Conservation (phyloP, 2,888 invertebrate genomes). For the Leptopilina myrica region DNA sequence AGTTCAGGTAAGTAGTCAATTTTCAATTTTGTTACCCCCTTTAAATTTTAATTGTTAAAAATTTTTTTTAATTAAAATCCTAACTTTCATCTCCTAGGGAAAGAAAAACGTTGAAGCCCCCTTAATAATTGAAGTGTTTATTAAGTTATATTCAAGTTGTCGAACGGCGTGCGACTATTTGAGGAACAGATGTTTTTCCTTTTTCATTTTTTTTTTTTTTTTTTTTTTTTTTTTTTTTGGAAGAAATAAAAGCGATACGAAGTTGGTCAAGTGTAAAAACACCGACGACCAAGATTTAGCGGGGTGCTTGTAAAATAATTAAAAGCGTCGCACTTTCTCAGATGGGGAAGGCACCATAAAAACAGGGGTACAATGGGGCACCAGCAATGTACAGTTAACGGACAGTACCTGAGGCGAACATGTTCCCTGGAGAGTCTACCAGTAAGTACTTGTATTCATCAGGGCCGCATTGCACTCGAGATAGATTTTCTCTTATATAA, state of each 20-base stretch:
- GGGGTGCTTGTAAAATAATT: conserved; percentile 53
- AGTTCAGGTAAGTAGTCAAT: no score
- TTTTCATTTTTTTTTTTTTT: neutral
- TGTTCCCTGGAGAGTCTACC: conserved; percentile 35
- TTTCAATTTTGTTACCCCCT: no score
- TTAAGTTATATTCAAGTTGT: neutral
- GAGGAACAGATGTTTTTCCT: neutral
- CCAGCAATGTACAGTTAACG: conserved; percentile 37
- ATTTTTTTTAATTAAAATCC: no score
- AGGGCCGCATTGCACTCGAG: conserved; percentile 17
- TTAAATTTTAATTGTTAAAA: no score
- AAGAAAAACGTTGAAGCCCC: no score
- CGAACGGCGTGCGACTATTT: neutral
- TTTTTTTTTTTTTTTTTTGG: neutral
- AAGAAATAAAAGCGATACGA: neutral
- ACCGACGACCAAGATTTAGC: conserved; percentile 30
- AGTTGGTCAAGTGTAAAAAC: conserved; percentile 32
- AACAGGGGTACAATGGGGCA: conserved; percentile 39
- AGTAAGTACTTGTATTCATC: conserved; percentile 27
- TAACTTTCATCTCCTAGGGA: no score
- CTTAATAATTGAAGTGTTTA: no score
- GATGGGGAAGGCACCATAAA: conserved; percentile 39
- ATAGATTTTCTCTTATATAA: neutral
- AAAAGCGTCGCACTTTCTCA: conserved; percentile 45
- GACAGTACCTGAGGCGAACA: conserved; percentile 35